Base-by-base conservation (phyloP, 2,797 vertebrate genomes). In the Lerista edwardsae region DNA sequence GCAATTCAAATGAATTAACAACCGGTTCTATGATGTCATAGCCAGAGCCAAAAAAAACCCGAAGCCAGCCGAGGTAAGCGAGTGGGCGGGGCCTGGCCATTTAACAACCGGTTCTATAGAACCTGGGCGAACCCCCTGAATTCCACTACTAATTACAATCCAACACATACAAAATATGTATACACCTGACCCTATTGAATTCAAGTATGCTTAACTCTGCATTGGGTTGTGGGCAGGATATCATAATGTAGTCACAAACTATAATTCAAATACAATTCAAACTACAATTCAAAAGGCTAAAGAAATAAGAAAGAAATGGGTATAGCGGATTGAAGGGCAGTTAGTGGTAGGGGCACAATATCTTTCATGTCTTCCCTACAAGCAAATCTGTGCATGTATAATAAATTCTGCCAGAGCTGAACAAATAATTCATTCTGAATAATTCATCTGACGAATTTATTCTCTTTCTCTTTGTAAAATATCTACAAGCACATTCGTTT, bases 391-490 rank as follows among this genome's bases (percentile, higher is more conserved):
- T 78, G 0, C 0, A 36, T 81, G n/a, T 87, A 88, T 91, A 90
- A 91, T 90, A 84, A 88, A 79, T 80, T 94, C 83, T 85, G 89
- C 82, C 89, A 55, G 0, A 75, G 34, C 83, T 86, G 79, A 85
- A 89, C 89, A 91, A 93, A 92, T 93, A 93, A 86, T 86, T 86
- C 79, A 75, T 83, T 79, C 90, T 90, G 79, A 94, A 94, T 91
- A 88, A 92, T 90, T 90, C 90, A 94, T 91, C 92, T 90, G 86
- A 89, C 82, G 1, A 29, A 67, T 78, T 82, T 78, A 62, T 77
- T 27, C 84, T 88, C 84, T 88, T 82, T 83, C 79, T 90, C 84
- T 91, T 93, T 90, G 79, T 83, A 76, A 80, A 64, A 64, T 86
- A 90, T 87, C 75, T 90, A 83, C 87, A 88, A 91, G 86, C 51